Base-by-base conservation (phyloP, 2,797 vertebrate genomes). In the Phrynocephalus forsythii region DNA sequence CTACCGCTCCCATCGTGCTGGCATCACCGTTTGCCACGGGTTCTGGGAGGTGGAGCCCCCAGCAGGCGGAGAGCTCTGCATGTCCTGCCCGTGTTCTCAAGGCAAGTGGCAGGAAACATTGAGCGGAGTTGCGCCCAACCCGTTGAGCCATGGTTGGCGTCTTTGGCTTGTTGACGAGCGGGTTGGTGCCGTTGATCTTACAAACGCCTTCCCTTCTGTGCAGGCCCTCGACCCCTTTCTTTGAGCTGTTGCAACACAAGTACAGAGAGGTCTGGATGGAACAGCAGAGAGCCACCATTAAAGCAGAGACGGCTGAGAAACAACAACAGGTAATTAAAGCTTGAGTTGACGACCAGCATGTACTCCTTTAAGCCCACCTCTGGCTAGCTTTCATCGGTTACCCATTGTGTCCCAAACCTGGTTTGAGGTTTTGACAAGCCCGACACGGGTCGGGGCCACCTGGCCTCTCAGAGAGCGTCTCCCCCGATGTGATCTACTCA, bases 211-310 rank as follows among this genome's bases (percentile, higher is more conserved):
- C 18, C 22, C 56, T 88, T 90, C 85, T 86, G 50, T 87, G 0
- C 91, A 98, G 98, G 87, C 95, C 97, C 18, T 94, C 95, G 3
- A 97, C 97, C 0, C 97, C 98, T 1, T 83, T 98, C 84, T 97
- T 92, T 56, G 97, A 97, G 20, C 52, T 98, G 66, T 91, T 98
- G 50, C 97, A 97, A 56, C 96, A 98, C 88, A 97, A 92, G 79
- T 98, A 96, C 88, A 95, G 95, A 92, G 95, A 97, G 85, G 91
- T 95, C 20, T 98, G 97, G 97, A 92, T 97, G 90, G 95, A 98
- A 52, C 92, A 96, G 1, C 98, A 98, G 88, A 96, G 95, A 93
- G 94, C 93, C 2, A 28, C 88, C 72, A 94, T 95, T 83, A 89
- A 90, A 77, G 92, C 95, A n/a, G 88, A 91, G n/a, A 91, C 30